These are phyloP conservation scores for Vulpes ferrilata DNA, from an alignment of 2,113 vertebrate species.

Conservation along the genomic window DNA sequence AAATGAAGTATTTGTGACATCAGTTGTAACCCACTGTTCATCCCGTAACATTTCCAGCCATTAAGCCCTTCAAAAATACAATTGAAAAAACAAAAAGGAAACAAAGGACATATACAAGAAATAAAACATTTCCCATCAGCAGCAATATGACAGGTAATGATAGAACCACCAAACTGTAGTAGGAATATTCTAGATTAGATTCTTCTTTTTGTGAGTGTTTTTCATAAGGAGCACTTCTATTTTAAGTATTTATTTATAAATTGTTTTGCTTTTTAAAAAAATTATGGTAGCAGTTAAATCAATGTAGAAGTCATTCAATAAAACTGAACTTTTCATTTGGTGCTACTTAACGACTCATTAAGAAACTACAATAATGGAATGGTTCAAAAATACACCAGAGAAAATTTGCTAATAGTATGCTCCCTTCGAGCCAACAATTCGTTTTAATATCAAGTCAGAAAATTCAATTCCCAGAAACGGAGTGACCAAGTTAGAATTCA, in stretches of 20 bases:
- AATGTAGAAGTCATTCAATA: background rate
- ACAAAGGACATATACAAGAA: background rate
- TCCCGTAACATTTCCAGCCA: background rate
- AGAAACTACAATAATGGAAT: background rate
- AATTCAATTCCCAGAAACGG: conserved; percentile 34
- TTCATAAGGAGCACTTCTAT: background rate
- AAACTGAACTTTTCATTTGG: conserved; percentile 23
- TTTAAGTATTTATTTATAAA: conserved; percentile 44
- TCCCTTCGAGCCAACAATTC: background rate
- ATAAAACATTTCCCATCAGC: background rate
- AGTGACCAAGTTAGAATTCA: background rate
- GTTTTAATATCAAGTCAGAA: conserved; percentile 57
- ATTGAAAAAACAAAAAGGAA: background rate
- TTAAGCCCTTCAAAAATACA: conserved; percentile 42
- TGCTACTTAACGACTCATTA: background rate
- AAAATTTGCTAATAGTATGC: conserved; percentile 3
- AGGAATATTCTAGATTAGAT: background rate
- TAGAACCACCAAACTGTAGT: background rate
- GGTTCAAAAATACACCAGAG: background rate
- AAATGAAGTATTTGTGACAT: conserved; percentile 48
- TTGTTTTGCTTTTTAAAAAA: background rate
- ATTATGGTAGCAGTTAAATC: background rate
- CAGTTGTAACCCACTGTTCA: background rate
- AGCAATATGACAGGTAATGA: background rate
- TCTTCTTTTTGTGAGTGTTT: background rate